Evolutionary conservation across 2,797 vertebrate genomes (phyloP).

Genomic region (Coreius guichenoti): DNA sequence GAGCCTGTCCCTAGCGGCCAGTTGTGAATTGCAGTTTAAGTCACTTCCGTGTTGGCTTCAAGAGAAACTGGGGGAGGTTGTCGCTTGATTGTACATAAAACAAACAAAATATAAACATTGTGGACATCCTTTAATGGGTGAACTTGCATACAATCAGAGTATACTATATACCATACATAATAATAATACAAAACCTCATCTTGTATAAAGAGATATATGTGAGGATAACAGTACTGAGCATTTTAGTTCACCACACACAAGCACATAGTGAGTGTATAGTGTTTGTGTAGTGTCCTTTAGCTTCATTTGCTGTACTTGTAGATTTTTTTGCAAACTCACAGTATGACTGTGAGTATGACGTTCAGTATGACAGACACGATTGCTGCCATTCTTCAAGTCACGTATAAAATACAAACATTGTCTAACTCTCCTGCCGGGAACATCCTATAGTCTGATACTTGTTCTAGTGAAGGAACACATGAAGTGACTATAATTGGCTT

Average conservation of each 20-base stretch:
- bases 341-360: not conserved
- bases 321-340: conserved; percentile 4
- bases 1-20: too few species aligned
- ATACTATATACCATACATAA: conserved; percentile 57
- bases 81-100: not conserved
- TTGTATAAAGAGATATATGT: conserved; percentile 12
- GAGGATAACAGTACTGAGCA: conserved; percentile 62
- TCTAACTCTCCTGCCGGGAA: conserved; percentile 1
- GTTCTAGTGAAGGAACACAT: not conserved
- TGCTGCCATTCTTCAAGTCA: not conserved
- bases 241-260: conserved; percentile 29
- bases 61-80: too few species aligned
- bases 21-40: too few species aligned
- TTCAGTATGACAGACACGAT: not conserved
- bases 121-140: conserved; percentile 71
- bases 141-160: conserved; percentile 71
- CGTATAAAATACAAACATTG: not conserved
- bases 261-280: conserved; percentile 42
- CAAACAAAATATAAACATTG: conserved; percentile 20
- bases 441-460: not conserved
- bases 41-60: too few species aligned
- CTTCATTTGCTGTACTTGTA: conserved; percentile 28
- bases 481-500: not conserved
- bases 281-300: conserved; percentile 28
- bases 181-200: conserved; percentile 55